Evolutionary conservation across 2,797 vertebrate genomes (phyloP).

Genomic region (Sternarchorhynchus goeldii): DNA sequence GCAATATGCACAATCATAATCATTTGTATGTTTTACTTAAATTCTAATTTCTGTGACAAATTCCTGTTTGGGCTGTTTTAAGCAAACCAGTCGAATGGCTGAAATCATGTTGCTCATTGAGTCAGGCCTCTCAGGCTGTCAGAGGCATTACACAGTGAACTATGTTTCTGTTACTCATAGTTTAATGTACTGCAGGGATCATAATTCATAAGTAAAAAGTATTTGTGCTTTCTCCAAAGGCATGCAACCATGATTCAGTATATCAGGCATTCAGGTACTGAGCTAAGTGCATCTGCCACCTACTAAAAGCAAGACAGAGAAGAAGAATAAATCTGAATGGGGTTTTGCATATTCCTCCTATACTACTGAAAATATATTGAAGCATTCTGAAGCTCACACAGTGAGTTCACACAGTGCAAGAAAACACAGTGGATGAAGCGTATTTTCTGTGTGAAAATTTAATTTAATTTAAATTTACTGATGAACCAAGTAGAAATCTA

Average conservation of each 20-base stretch:
- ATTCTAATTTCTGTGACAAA: not conserved
- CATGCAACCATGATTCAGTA: too few species aligned
- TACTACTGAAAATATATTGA: too few species aligned
- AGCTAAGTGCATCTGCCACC: too few species aligned
- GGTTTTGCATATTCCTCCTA: too few species aligned
- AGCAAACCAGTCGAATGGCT: not conserved
- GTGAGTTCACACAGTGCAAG: too few species aligned
- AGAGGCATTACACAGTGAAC: conserved; percentile 10
- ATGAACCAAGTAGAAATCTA: not conserved
- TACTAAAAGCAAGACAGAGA: too few species aligned
- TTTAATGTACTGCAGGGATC: not conserved
- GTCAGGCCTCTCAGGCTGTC: conserved; percentile 1
- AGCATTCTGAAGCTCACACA: too few species aligned
- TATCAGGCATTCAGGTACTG: too few species aligned
- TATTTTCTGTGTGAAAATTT: not conserved
- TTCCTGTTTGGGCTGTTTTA: not conserved
- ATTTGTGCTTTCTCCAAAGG: not conserved
- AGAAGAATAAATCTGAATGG: too few species aligned
- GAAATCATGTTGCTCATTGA: not conserved
- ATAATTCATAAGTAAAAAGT: not conserved
- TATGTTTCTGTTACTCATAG: not conserved
- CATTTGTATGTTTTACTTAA: not conserved
- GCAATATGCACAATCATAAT: not conserved
- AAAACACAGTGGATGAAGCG: too few species aligned
- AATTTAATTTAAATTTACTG: not conserved